Evolutionary conservation across 2,888 invertebrate genomes (phyloP).

Genomic region (Papilio demoleus): DNA sequence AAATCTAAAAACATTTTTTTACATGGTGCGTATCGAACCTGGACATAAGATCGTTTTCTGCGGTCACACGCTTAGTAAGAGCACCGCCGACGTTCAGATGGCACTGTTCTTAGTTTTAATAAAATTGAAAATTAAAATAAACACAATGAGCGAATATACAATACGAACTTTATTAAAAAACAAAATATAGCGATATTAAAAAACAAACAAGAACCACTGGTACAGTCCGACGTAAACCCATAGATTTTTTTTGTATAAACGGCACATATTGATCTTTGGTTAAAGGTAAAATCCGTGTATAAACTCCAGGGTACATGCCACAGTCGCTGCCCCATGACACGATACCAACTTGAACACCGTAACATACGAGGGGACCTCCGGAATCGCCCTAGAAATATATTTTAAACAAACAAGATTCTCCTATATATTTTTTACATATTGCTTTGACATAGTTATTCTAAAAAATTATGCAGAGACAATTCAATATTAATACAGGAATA

Average conservation of each 20-base stretch:
- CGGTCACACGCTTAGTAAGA: too few relatives aligned
- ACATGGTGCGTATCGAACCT: too few relatives aligned
- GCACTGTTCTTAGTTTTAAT: not conserved
- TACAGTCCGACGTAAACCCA: not conserved
- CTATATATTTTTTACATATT: too few relatives aligned
- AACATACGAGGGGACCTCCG: conserved; percentile 56
- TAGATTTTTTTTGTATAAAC: conserved; percentile 33
- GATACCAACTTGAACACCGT: conserved; percentile 52
- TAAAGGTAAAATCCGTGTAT: conserved; percentile 51
- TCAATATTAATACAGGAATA: too few relatives aligned
- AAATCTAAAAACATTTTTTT: too few relatives aligned
- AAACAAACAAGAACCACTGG: conserved; percentile 10
- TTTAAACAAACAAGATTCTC: not conserved
- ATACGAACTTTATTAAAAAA: conserved; percentile 8
- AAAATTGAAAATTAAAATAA: too few relatives aligned
- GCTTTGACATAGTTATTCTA: too few relatives aligned
- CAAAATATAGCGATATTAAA: conserved; percentile 8
- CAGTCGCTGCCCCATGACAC: conserved; percentile 54
- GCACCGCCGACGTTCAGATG: too few relatives aligned
- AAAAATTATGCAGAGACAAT: too few relatives aligned
- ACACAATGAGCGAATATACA: not conserved
- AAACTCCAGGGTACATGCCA: conserved; percentile 52
- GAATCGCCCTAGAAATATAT: conserved; percentile 53
- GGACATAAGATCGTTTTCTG: too few relatives aligned
- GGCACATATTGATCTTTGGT: conserved; percentile 45